Base-by-base conservation (phyloP, 2,888 invertebrate species). In the Lepidocyrtoides sp. region DNA sequence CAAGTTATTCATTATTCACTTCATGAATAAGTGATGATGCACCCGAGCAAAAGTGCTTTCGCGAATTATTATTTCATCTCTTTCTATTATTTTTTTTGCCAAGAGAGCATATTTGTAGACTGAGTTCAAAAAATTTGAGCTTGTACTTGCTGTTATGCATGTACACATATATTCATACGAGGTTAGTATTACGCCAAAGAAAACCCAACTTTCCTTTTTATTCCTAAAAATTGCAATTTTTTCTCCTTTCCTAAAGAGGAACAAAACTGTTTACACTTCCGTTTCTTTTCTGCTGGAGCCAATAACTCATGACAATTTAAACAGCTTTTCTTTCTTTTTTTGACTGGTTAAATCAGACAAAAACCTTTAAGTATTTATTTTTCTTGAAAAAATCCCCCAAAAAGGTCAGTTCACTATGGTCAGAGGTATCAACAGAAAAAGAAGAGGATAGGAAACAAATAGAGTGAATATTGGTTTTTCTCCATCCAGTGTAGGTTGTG, bases 1-100 rank as follows among this genome's bases (percentile, higher is more conserved):
- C 29, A 77, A 12, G 23, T 26, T 48, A 51, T 77, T 77, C 77
- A 77, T 77, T 77, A 77, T 77, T 77, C 77, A 77, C 51, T 48
- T 77, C 48, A 77, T 77, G 77, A 77, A 77, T 77, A 77, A 77
- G 29, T 77, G 77, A 77, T 77, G 48, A 26, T 77, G 41, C 77
- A 51, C 8, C 51, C 77, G 29, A 51, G 48, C 77, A 51, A 26
- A 77, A 77, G 29, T 66, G 3, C 14, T 51, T 77, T 48, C 41
- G 69, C 41, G 77, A 26, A 51, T 29, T 44, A 17, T 10, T 72
- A 36, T 17, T 69, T 23, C 44, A 69, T 44, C 17, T 7, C 69
- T 36, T 32, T 36, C 36, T 7, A n/a, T 69, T 69, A n/a, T 14
- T 26, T 51, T 48, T 75, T 36, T 72, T 20, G 17, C n/a, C 36